Evolutionary conservation across 1,140 invertebrate genomes (phyloP).

Genomic region (Venturia canescens): DNA sequence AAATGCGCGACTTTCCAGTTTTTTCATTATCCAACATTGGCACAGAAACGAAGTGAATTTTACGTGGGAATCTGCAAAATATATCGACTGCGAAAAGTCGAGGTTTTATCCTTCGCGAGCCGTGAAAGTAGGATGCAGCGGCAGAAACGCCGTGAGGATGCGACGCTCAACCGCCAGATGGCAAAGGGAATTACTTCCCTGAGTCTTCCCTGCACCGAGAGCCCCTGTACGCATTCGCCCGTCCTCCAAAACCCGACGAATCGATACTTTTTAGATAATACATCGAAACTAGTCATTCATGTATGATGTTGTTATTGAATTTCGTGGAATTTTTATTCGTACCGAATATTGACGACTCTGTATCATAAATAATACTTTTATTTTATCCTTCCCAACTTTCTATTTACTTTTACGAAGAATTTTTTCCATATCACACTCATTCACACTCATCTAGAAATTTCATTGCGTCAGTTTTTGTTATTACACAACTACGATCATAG

Average conservation of each 20-base stretch:
- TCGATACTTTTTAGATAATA: constrained; percentile 45
- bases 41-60: not conserved
- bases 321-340: too few relatives aligned
- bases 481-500: too few relatives aligned
- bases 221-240: not conserved
- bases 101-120: constrained; percentile 56
- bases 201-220: constrained; percentile 1
- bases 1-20: not conserved
- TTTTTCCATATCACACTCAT: too few relatives aligned
- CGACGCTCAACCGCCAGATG: constrained; percentile 71
- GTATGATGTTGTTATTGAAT: too few relatives aligned
- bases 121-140: constrained; percentile 60
- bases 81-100: constrained; percentile 73
- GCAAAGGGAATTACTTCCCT: constrained; percentile 69
- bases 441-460: too few relatives aligned
- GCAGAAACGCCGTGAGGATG: constrained; percentile 59
- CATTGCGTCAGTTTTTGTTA: too few relatives aligned
- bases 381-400: too few relatives aligned
- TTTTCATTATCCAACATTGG: constrained; percentile 17
- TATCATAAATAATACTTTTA: too few relatives aligned
- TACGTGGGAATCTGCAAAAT: constrained; percentile 46
- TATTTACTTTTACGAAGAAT: too few relatives aligned
- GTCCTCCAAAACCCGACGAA: constrained; percentile 8
- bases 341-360: too few relatives aligned
- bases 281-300: too few relatives aligned